Conservation (phyloP, 2,113 vertebrate species). For the Ictidomys tridecemlineatus region DNA sequence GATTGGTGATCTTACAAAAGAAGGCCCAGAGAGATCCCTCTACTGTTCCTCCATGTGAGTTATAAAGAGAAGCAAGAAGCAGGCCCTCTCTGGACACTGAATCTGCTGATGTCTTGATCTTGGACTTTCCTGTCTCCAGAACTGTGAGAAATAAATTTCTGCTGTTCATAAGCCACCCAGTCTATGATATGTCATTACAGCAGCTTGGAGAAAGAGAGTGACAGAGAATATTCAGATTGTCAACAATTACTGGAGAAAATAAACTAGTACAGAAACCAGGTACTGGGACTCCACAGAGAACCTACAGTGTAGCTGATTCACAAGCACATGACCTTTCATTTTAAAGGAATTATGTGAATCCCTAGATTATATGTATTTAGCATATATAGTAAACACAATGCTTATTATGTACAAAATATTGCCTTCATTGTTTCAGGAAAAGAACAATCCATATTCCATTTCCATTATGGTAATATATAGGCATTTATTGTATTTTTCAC, state of each 20-base stretch:
- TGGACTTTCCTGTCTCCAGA: background rate
- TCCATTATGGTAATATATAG: background rate
- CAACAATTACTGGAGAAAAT: background rate
- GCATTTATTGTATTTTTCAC: conserved; percentile 6
- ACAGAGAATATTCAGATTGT: background rate
- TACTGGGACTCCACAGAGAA: background rate
- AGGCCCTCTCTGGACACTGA: background rate
- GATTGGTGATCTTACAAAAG: background rate
- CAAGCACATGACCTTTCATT: background rate
- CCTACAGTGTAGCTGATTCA: background rate
- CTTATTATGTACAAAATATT: background rate
- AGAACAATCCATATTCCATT: background rate
- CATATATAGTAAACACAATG: background rate
- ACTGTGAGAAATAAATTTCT: background rate
- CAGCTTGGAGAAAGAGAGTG: background rate
- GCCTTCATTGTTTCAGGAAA: background rate
- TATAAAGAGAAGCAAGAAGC: background rate
- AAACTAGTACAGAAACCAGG: background rate
- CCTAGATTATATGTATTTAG: background rate
- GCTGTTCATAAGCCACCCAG: background rate
- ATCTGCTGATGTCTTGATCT: background rate
- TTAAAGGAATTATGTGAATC: background rate
- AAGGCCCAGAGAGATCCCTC: background rate
- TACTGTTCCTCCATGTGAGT: background rate
- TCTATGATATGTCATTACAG: background rate